Evolutionary conservation across 1,140 invertebrate species (phyloP).

Genomic region (Drosophila burlai): DNA sequence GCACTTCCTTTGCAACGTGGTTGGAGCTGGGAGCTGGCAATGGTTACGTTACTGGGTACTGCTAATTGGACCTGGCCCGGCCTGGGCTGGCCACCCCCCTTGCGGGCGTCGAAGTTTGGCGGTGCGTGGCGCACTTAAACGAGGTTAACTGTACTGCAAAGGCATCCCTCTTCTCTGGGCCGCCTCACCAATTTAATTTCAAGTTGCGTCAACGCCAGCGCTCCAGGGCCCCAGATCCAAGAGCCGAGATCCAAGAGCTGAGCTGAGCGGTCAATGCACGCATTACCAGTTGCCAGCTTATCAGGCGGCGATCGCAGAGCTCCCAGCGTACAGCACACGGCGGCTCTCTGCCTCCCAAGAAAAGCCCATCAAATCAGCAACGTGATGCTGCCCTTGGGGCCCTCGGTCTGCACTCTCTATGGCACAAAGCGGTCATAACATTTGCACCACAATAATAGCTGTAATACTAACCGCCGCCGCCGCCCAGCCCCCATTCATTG

Average conservation of each 20-base stretch:
- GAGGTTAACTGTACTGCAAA: constrained; percentile 78
- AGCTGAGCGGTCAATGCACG: constrained; percentile 78
- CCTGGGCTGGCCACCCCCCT: constrained; percentile 7
- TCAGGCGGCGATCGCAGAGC: constrained; percentile 39
- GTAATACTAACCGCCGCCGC: constrained; percentile 61
- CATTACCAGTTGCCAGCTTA: constrained; percentile 70
- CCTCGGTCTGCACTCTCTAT: constrained; percentile 20
- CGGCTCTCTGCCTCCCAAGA: constrained; percentile 13
- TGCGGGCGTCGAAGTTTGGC: constrained; percentile 33
- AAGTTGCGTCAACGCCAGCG: constrained; percentile 69
- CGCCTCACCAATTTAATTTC: constrained; percentile 72
- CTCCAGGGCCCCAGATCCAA: constrained; percentile 33
- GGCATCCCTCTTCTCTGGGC: constrained; percentile 48
- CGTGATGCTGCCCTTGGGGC: constrained; percentile 77
- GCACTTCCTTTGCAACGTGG: constrained; percentile 70
- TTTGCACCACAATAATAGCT: constrained; percentile 80
- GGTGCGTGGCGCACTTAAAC: constrained; percentile 78
- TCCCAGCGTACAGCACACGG: constrained; percentile 26
- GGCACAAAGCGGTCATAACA: constrained; percentile 62
- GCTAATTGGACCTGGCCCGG: constrained; percentile 73
- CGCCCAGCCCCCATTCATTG: constrained; percentile 63
- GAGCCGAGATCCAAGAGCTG: constrained; percentile 36
- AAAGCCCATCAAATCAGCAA: constrained; percentile 77
- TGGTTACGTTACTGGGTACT: constrained; percentile 67
- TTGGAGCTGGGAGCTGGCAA: constrained; percentile 41